Evolutionary conservation across 2,888 invertebrate species (phyloP).

Genomic region (Seira musarum): DNA sequence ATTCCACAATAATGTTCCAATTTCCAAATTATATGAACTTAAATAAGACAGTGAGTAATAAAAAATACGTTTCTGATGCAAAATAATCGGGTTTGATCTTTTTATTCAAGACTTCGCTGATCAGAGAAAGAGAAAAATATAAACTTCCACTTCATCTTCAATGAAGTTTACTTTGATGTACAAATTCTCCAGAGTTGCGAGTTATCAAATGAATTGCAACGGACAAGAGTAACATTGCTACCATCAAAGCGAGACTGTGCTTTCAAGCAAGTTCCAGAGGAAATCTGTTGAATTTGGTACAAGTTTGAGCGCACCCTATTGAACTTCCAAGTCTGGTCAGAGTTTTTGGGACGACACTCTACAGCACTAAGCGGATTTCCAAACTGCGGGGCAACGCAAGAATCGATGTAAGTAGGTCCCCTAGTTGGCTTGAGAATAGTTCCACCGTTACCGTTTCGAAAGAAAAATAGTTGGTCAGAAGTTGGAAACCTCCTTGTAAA

Average conservation of each 20-base stretch:
- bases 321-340: constrained; percentile 53
- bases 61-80: no score
- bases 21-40: no score
- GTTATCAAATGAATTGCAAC: constrained; percentile 43
- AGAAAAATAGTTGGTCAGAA: constrained; percentile 59
- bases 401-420: constrained; percentile 44
- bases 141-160: no score
- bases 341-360: constrained; percentile 45
- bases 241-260: constrained; percentile 37
- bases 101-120: no score
- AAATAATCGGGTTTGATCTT: no score
- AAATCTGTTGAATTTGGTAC: constrained; percentile 56
- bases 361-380: constrained; percentile 46
- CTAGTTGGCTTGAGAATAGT: constrained; percentile 48
- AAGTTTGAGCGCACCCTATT: constrained; percentile 34
- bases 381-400: constrained; percentile 56
- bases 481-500: constrained; percentile 49
- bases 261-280: constrained; percentile 45
- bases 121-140: no score
- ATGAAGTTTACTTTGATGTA: constrained; percentile 52
- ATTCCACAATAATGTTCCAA: no score
- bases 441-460: constrained; percentile 58
- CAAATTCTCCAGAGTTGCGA: constrained; percentile 60
- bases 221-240: constrained; percentile 9
- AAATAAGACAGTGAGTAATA: no score